Percentiles rank a stretch among this genome's conserved stretches.
phyloP scores from a whole-genome alignment of 2,888 invertebrate species.

The Tryphoninae sp. region DNA sequence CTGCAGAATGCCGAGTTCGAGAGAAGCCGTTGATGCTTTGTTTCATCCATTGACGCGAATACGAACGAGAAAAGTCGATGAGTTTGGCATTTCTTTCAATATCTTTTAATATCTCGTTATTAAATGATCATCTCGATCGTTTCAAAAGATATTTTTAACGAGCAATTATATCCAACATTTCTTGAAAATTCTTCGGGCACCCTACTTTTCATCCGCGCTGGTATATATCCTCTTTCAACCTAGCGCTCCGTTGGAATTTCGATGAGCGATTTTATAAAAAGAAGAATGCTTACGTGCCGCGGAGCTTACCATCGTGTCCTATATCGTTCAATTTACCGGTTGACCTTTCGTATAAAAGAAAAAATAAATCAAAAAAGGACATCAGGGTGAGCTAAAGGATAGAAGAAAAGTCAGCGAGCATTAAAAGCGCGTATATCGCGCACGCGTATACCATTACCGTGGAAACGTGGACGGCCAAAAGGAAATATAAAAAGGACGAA shows the following conservation, averaged over 20 bases:
- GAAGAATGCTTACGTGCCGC: slow-evolving; percentile 18
- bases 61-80: background rate
- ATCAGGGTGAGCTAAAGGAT: slow-evolving; percentile 9
- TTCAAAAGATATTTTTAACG: slow-evolving; percentile 11
- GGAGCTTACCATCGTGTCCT: slow-evolving; percentile 12
- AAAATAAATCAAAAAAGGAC: background rate
- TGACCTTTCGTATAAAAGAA: background rate
- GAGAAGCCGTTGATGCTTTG: slow-evolving; percentile 8
- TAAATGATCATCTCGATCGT: slow-evolving; percentile 5
- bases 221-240: background rate
- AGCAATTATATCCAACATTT: slow-evolving; percentile 3
- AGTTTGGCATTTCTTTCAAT: background rate
- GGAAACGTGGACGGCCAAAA: slow-evolving; percentile 10
- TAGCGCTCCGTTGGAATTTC: background rate
- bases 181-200: background rate
- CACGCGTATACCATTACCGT: slow-evolving; percentile 13
- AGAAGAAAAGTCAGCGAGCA: slow-evolving; percentile 39
- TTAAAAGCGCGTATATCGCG: background rate
- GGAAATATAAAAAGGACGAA: slow-evolving; percentile 36
- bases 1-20: slow-evolving; percentile 6
- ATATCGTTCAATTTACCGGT: slow-evolving; percentile 42
- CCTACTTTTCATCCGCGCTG: background rate
- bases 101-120: background rate
- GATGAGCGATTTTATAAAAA: slow-evolving; percentile 30
- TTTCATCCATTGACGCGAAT: slow-evolving; percentile 20